Conservation (phyloP, 2,113 vertebrate species). For the Calyptommatus sinebrachiatus region DNA sequence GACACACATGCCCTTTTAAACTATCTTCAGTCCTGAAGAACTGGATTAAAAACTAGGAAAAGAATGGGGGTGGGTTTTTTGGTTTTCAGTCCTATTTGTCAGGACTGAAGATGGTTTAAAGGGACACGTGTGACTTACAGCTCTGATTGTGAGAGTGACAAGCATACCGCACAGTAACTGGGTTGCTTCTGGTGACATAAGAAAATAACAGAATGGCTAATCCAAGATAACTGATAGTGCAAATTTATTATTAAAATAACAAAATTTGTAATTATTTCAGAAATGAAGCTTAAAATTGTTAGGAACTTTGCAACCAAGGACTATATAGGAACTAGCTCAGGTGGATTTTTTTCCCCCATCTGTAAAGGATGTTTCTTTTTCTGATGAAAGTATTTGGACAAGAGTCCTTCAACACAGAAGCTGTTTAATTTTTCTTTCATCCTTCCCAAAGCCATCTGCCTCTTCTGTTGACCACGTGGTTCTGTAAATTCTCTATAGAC, state of each 20-base stretch:
- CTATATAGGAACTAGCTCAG: not conserved
- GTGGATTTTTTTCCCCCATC: not conserved
- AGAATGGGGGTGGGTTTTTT: too few relatives aligned
- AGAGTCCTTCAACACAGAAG: not conserved
- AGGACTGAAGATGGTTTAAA: too few relatives aligned
- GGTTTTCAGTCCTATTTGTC: too few relatives aligned
- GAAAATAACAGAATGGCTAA: not conserved
- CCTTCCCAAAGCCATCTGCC: not conserved
- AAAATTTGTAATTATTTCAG: not conserved
- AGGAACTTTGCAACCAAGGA: not conserved
- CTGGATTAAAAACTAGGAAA: too few relatives aligned
- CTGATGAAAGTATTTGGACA: not conserved
- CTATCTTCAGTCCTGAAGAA: too few relatives aligned
- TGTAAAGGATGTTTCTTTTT: not conserved
- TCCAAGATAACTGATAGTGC: not conserved
- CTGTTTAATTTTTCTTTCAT: not conserved
- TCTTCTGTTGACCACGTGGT: not conserved
- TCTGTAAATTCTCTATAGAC: not conserved
- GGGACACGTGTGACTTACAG: too few relatives aligned
- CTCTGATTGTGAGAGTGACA: not conserved
- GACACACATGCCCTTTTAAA: too few relatives aligned
- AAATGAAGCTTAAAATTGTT: not conserved
- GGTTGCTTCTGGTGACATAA: not conserved
- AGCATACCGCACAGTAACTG: not conserved
- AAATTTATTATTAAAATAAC: not conserved